phyloP scores from a whole-genome alignment of 2,113 vertebrate species.

The Anarrhichthys ocellatus region DNA sequence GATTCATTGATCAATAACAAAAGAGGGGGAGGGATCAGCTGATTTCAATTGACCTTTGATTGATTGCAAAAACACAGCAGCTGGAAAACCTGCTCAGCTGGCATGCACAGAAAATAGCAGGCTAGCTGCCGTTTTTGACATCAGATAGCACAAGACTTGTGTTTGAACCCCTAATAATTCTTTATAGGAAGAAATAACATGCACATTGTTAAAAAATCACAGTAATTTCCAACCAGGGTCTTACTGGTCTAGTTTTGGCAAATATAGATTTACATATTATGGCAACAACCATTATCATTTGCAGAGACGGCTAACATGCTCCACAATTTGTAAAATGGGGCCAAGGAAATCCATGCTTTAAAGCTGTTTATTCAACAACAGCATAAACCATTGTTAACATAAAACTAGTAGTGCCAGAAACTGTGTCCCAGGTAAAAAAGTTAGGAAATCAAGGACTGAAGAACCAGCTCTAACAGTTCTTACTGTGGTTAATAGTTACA shows the following conservation, averaged over 20 bases:
- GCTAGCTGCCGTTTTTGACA: neutral
- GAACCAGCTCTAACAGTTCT: neutral
- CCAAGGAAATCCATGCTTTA: neutral
- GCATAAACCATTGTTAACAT: neutral
- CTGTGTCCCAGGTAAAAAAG: neutral
- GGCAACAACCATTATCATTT: too few species aligned
- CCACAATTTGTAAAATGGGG: neutral
- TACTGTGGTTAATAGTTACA: neutral
- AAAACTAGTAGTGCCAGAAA: too few species aligned
- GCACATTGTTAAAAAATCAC: neutral
- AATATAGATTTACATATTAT: neutral
- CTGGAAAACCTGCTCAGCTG: neutral
- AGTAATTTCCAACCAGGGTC: neutral
- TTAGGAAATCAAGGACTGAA: neutral
- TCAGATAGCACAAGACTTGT: neutral
- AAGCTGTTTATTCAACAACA: neutral
- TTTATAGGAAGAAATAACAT: neutral
- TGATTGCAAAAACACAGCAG: neutral
- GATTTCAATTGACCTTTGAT: neutral
- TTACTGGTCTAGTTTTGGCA: neutral
- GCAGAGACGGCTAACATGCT: neutral
- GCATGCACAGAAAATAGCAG: neutral
- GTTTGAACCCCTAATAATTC: neutral
- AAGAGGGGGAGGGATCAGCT: too few species aligned
- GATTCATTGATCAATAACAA: neutral